Evolutionary conservation across 1,140 invertebrate species (phyloP), one percentile per base, ranked within the genome.

Genomic region (Gryon sp.): DNA sequence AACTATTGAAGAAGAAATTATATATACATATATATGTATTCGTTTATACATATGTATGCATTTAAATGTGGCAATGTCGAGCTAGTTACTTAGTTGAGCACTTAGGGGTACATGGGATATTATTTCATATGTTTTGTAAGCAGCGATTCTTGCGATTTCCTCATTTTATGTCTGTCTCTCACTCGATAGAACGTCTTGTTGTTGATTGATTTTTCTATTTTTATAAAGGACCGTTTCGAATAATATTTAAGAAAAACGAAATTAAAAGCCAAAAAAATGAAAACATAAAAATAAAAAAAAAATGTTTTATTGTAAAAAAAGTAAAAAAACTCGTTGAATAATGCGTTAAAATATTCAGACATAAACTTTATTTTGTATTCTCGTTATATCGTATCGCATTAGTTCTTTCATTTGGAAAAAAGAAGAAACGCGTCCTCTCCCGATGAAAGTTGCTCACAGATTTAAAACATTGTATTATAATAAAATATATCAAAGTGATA

Each of bases 31-130:
- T 60, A 79, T 73, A 74, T 68, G 69, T 80, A 79, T 79, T 74
- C 38, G 48, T 77, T 60, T 78, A 73, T 82, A 74, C 77, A 80
- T 83, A 84, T 78, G 53, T 80, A 80, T 80, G 78, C 82, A 84
- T 60, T 34, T 83, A 75, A 83, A 84, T 86, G 84, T 85, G 85
- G 84, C 84, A 83, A 86, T 83, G 82, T 85, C 82, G 81, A 86
- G 79, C 83, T 87, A 87, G 83, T 85, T 87, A 87, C 76, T 86
- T 86, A 83, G 81, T 81, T 60, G 77, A 83, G 72, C 80, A 85
- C 78, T 85, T 84, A 84, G 80, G 82, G 85, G 81, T 84, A 84
- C 81, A 80, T 81, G 83, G 84, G 83, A 86, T 87, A 82, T 76
- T 70, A 63, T 82, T 83, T 84, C 76, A 80, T 81, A 77, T 81